Evolutionary conservation across 2,888 invertebrate species (phyloP), one percentile per base, ranked within the genome.

Genomic region (Gibbula magus): DNA sequence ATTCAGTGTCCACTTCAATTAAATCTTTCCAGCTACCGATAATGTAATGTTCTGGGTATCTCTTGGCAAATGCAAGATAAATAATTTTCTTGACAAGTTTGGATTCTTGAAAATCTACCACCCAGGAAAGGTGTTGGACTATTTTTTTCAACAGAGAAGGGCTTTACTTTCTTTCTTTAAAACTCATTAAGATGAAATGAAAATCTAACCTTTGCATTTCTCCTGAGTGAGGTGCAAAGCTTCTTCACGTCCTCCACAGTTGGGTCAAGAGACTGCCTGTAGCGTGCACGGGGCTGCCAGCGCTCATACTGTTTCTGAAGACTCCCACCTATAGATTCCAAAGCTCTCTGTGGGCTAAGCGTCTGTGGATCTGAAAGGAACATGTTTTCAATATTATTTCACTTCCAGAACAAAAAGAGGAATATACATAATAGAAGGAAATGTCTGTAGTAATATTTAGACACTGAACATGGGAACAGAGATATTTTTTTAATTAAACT

Each of bases 241-340:
- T 99, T 99, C 93, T 99, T 98, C 0, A 99, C 97, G 94, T 99
- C 99, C 54, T 99, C 99, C 2, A 97, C 96, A 2, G 99, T 99
- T 8, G 99, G 99, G 94, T 99, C 99, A 78, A 98, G 95, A 67
- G 97, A 97, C 93, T 97, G 97, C 94, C 99, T 99, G 93, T 99
- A 99, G 7, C 94, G 88, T 0, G 99, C 99, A 74, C 99, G 94
- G 8, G 99, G 99, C 93, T 99, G 99, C 99, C 99, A 99, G 82
- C 98, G 95, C 94, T 99, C 99, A 92, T 99, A 99, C 92, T 99
- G 99, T 89, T 96, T 96, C 85, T 99, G 99, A 79, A 99, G 94
- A 91, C 96, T 96, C 67, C 95, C 95, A 0, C 98, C 99, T 82
- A 99, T 98, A 77, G 95, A 95, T 93, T 99, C 98, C 88, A 99